phyloP scores from a whole-genome alignment of 2,888 invertebrate genomes.

The Acronicta alni region DNA sequence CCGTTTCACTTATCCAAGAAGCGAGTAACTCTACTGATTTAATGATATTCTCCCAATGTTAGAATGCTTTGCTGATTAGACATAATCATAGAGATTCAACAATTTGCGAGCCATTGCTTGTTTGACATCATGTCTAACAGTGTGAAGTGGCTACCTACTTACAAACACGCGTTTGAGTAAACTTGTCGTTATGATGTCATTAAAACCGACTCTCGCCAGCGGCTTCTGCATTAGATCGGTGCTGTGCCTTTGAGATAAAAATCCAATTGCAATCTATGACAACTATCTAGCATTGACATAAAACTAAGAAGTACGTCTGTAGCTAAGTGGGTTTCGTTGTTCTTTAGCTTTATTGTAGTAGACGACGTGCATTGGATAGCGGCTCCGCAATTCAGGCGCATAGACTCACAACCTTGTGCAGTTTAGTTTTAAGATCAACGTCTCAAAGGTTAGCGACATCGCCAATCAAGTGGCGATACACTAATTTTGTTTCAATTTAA shows the following conservation, averaged over 20 bases:
- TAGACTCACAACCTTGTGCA: constrained; percentile 29
- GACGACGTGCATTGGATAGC: constrained; percentile 17
- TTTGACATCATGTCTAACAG: constrained; percentile 29
- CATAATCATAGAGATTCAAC: constrained; percentile 16
- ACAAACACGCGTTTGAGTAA: constrained; percentile 12
- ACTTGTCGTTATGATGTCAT: constrained; percentile 39
- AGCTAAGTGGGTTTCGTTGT: constrained; percentile 30
- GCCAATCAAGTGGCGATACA: constrained; percentile 19
- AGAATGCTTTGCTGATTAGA: constrained; percentile 32
- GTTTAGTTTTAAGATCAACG: constrained; percentile 31
- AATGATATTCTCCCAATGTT: constrained; percentile 3
- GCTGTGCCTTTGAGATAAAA: constrained; percentile 20
- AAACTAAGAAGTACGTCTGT: constrained; percentile 21
- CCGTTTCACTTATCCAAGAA: constrained; percentile 25
- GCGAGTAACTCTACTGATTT: constrained; percentile 1
- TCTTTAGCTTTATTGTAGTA: constrained; percentile 14
- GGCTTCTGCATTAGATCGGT: constrained; percentile 8
- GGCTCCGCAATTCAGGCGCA: constrained; percentile 2
- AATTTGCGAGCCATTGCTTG: constrained; percentile 39
- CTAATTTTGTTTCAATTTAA: constrained; percentile 24
- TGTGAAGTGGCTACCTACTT: constrained; percentile 13
- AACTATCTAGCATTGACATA: constrained; percentile 22
- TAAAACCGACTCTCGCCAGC: constrained; percentile 9
- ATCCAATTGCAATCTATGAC: constrained; percentile 31
- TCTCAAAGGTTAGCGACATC: constrained; percentile 42